phyloP scores from a whole-genome alignment of 2,797 vertebrate genomes.

The Hyperoplus lanceolatus region DNA sequence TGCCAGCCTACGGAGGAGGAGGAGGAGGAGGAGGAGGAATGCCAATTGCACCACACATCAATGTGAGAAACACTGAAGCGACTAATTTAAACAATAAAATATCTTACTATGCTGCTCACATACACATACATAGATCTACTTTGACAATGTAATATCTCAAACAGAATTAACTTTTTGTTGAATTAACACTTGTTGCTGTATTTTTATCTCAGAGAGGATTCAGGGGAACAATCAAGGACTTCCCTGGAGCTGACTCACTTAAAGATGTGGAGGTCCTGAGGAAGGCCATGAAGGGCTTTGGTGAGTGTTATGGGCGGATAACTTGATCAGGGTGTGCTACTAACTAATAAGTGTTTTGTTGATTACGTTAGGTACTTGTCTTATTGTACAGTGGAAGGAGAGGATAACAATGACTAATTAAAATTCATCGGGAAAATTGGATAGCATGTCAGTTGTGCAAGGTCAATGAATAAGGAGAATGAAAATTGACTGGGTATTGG shows the following conservation, averaged over 20 bases:
- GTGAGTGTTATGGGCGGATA: slow-evolving; percentile 81
- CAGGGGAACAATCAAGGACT: slow-evolving; percentile 91
- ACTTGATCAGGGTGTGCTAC: neutral
- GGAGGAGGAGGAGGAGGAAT: slow-evolving; percentile 79
- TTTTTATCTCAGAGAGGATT: slow-evolving; percentile 86
- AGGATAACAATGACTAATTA: no score
- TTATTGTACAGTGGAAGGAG: no score
- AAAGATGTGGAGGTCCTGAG: slow-evolving; percentile 95
- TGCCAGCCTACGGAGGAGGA: slow-evolving; percentile 77
- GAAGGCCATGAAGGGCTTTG: slow-evolving; percentile 99
- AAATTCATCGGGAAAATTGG: no score
- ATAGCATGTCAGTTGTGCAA: no score
- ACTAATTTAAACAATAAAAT: no score
- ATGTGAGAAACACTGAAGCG: slow-evolving; percentile 70
- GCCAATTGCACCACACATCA: slow-evolving; percentile 77
- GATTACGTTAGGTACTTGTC: no score
- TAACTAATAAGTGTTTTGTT: neutral
- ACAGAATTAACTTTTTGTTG: neutral
- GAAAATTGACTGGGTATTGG: no score
- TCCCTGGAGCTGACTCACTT: slow-evolving; percentile 91
- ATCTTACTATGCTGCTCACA: neutral
- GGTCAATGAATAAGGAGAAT: no score
- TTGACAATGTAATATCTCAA: neutral
- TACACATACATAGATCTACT: neutral
- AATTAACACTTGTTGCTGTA: neutral